Percentiles rank a stretch among this genome's conserved stretches.
Evolutionary conservation across 2,797 vertebrate genomes (phyloP).

Genomic region (Allobates femoralis): DNA sequence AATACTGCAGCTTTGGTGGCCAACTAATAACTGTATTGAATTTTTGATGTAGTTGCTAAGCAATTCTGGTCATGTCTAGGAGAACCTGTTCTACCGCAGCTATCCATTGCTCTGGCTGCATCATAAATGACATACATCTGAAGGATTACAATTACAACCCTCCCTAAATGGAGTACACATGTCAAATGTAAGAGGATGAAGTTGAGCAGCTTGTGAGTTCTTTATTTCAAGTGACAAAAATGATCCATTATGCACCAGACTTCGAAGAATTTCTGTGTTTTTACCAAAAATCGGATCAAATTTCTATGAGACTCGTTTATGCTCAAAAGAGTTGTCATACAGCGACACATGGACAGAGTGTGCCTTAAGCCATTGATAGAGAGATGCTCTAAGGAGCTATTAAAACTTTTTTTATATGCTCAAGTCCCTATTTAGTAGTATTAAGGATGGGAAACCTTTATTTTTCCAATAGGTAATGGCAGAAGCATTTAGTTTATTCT

Average conservation of each 20-base stretch:
- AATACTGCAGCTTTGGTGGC: not conserved
- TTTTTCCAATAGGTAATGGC: too few species aligned
- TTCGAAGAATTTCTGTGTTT: constrained; percentile 4
- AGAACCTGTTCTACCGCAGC: not conserved
- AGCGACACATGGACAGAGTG: not conserved
- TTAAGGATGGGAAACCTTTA: too few species aligned
- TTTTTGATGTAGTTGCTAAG: constrained; percentile 8
- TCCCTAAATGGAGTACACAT: constrained; percentile 25
- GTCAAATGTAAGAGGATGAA: constrained; percentile 29
- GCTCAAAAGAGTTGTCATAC: not conserved
- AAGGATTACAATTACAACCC: constrained; percentile 25
- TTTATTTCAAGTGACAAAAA: constrained; percentile 25
- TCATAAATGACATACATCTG: constrained; percentile 15
- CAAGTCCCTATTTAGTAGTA: too few species aligned
- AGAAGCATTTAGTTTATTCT: too few species aligned
- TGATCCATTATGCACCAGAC: constrained; percentile 1
- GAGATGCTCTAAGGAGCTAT: not conserved
- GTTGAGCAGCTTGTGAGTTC: constrained; percentile 27
- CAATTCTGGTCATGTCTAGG: not conserved
- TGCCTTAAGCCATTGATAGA: not conserved
- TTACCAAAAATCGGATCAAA: not conserved
- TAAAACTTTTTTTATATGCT: too few species aligned
- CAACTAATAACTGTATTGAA: not conserved
- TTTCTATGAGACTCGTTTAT: not conserved
- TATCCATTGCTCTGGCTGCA: not conserved